phyloP scores from a whole-genome alignment of 2,113 vertebrate genomes.

The Crotalus tigris region DNA sequence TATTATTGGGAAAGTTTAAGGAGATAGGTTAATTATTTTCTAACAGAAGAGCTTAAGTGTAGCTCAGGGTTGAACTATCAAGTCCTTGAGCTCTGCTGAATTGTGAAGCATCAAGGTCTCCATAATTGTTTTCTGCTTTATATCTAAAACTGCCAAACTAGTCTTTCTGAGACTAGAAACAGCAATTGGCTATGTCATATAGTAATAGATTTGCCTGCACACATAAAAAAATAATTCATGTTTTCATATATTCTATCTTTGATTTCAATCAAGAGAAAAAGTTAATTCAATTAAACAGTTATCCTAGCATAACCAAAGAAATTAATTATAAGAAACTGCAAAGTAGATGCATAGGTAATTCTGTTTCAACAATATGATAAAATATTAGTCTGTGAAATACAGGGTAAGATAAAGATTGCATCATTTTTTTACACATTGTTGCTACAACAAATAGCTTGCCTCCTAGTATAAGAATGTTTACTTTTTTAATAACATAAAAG shows the following conservation, averaged over 20 bases:
- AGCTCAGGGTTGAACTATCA: not conserved
- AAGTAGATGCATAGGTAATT: not conserved
- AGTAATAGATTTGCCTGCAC: not conserved
- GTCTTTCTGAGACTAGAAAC: not conserved
- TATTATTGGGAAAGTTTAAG: not conserved
- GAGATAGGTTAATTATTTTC: not conserved
- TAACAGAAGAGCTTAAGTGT: not conserved
- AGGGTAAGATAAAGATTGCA: not conserved
- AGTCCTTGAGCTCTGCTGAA: not conserved
- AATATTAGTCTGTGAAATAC: not conserved
- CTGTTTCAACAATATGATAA: not conserved
- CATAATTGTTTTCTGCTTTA: not conserved
- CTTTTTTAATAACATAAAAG: slow-evolving; percentile 26
- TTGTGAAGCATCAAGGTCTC: not conserved
- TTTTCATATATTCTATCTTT: not conserved
- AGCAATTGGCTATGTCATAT: not conserved
- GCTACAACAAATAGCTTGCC: slow-evolving; percentile 17
- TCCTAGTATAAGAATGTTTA: slow-evolving; percentile 33
- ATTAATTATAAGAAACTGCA: not conserved
- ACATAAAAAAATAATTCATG: not conserved
- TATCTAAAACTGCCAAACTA: not conserved
- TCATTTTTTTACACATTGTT: slow-evolving; percentile 30
- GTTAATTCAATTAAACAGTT: not conserved
- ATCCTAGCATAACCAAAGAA: not conserved
- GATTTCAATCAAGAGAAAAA: not conserved